Percentiles rank a stretch among this genome's conserved stretches.
These are phyloP conservation scores for Nebria ingens DNA, from an alignment of 1,140 invertebrate species.

Conservation along the genomic window DNA sequence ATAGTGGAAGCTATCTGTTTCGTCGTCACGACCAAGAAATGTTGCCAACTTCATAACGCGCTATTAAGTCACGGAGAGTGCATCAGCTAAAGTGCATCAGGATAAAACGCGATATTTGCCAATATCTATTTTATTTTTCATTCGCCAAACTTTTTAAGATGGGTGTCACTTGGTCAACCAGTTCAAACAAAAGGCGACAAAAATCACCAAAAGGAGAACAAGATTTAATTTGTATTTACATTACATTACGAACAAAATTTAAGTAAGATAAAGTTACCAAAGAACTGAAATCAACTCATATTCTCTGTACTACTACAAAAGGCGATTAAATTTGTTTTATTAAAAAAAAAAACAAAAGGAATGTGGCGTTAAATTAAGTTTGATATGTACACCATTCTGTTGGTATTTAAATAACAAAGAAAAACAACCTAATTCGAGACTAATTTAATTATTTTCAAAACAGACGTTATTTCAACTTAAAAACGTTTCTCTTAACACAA, in stretches of 20 bases:
- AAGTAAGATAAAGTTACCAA: neutral
- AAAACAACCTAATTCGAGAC: too few species aligned
- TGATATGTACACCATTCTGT: neutral
- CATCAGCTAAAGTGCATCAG: neutral
- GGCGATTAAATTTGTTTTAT: too few species aligned
- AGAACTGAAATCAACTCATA: too few species aligned
- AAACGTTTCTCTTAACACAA: too few species aligned
- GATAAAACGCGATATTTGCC: neutral
- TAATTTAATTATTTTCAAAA: neutral
- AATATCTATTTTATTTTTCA: too few species aligned
- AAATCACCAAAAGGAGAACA: too few species aligned
- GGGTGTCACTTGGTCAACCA: too few species aligned
- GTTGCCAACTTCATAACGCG: neutral
- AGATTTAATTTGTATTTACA: neutral
- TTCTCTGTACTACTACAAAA: too few species aligned
- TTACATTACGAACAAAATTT: neutral
- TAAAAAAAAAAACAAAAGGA: neutral
- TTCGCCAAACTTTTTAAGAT: too few species aligned
- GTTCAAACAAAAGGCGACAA: neutral
- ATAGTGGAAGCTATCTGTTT: neutral
- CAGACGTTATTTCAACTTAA: conserved; percentile 1
- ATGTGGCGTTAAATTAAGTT: neutral
- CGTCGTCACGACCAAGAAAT: neutral
- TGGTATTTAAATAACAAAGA: neutral
- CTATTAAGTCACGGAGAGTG: neutral